Evolutionary conservation across 2,888 invertebrate genomes (phyloP).

Genomic region (Euphydryas editha): DNA sequence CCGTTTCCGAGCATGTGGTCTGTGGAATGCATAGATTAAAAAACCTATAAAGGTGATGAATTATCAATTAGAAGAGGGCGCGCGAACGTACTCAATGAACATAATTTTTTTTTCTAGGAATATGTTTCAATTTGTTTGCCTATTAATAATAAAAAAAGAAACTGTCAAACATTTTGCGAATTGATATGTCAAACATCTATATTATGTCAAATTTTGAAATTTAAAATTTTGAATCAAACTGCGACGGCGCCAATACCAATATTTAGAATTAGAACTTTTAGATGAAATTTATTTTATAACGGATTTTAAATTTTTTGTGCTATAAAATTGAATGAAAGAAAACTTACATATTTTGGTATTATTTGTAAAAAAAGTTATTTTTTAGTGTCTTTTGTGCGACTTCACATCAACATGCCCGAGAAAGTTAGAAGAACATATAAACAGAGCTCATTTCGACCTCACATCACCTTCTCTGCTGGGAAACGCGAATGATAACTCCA

Average conservation of each 20-base stretch:
- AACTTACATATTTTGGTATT: too few species aligned
- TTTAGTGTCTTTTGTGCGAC: constrained; percentile 90
- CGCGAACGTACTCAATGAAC: too few species aligned
- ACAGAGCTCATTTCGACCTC: constrained; percentile 92
- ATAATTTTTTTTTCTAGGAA: not conserved
- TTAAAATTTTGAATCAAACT: not conserved
- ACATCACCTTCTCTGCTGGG: constrained; percentile 87
- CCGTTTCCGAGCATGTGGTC: too few species aligned
- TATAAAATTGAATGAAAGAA: too few species aligned
- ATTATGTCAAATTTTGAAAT: not conserved
- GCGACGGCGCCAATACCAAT: constrained; percentile 18
- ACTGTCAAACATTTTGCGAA: not conserved
- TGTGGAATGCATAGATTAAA: too few species aligned
- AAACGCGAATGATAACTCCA: constrained; percentile 65
- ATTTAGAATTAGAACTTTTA: not conserved
- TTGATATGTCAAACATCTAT: not conserved
- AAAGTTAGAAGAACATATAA: constrained; percentile 92
- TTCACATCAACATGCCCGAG: constrained; percentile 89
- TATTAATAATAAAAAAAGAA: not conserved
- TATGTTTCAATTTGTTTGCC: not conserved
- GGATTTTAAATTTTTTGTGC: too few species aligned
- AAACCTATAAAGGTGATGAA: too few species aligned
- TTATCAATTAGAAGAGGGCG: too few species aligned
- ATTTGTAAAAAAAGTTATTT: constrained; percentile 36
- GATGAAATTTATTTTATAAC: too few species aligned